Base-by-base conservation (phyloP, 2,888 invertebrate species). In the Linnaemya vulpina region DNA sequence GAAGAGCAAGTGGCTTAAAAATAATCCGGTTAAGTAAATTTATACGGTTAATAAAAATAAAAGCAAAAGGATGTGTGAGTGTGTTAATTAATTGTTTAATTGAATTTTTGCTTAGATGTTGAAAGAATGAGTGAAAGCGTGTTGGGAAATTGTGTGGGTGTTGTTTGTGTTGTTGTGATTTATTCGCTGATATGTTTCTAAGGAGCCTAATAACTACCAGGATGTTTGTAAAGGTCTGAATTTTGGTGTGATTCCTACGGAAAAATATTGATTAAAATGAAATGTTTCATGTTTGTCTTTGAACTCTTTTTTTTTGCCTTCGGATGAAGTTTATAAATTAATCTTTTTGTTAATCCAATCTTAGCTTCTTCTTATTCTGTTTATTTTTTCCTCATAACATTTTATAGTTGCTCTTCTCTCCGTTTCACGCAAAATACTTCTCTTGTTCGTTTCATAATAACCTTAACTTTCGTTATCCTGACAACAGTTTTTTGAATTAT, bases 161-260 rank as follows among this genome's bases (percentile, higher is more conserved):
- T 20, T 40, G n/a, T 40, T 51, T 51, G 40, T 53, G 25, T 55
- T 53, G 43, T 43, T 67, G 62, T 70, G 67, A 86, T 60, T 89
- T n/a, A n/a, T n/a, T 88, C 89, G 87, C 89, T 91, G 91, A 91
- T 91, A 91, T 91, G 91, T 91, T 90, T 92, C 91, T 91, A 91
- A 91, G 49, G 90, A 91, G 92, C 90, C 92, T 91, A 91, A 89
- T 87, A 79, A 55, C 90, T 77, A 35, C 86, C 80, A 86, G 83
- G 81, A 84, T 67, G 30, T 30, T 2, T 30, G 5, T 30, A 30
- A 30, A 30, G 3, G 30, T 30, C 5, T 30, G 30, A 30, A 2
- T 30, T 30, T 30, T 30, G 30, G 74, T 62, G 20, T 70, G 49
- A 43, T 60, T 60, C 35, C 2, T 65, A 58, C 63, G 53, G 65